A percentile compares a stretch with the other conserved stretches of the same genome.
phyloP scores from a whole-genome alignment of 1,140 invertebrate genomes.

The Phenacoccus solenopsis region DNA sequence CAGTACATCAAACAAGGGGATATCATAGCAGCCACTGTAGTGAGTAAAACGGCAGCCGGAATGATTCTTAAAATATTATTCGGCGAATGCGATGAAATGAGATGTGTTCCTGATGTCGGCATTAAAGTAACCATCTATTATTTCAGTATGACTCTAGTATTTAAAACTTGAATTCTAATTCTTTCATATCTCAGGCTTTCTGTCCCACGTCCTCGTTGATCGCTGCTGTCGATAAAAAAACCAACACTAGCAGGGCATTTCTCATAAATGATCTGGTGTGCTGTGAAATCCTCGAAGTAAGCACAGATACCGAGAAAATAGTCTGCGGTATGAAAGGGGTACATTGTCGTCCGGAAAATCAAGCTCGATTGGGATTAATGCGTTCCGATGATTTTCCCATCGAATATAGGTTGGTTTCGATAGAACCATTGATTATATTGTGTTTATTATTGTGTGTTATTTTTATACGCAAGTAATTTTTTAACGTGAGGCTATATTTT shows the following conservation, averaged over 20 bases:
- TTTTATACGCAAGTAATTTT: too few relatives aligned
- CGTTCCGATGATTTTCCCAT: conserved; percentile 70
- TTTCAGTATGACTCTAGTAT: not conserved
- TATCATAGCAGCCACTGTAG: conserved; percentile 67
- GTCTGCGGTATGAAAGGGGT: conserved; percentile 71
- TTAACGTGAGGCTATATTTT: too few relatives aligned
- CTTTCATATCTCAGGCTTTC: conserved; percentile 42
- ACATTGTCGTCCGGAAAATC: conserved; percentile 31
- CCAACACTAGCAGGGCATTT: conserved; percentile 61
- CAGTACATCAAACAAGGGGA: conserved; percentile 69
- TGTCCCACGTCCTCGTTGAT: conserved; percentile 55
- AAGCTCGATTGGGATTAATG: conserved; percentile 56
- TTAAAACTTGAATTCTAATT: conserved; percentile 22
- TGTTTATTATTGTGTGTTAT: too few relatives aligned
- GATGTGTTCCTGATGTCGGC: conserved; percentile 69
- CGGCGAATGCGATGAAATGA: conserved; percentile 56
- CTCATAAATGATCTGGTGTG: conserved; percentile 70
- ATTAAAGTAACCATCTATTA: conserved; percentile 45
- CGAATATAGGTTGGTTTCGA: conserved; percentile 57
- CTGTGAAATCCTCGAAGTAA: conserved; percentile 77
- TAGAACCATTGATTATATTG: too few relatives aligned
- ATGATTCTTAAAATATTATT: conserved; percentile 71
- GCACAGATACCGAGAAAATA: conserved; percentile 73
- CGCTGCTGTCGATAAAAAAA: conserved; percentile 62
- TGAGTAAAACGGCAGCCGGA: conserved; percentile 53